phyloP scores from a whole-genome alignment of 2,113 vertebrate genomes.

The Poecile atricapillus region DNA sequence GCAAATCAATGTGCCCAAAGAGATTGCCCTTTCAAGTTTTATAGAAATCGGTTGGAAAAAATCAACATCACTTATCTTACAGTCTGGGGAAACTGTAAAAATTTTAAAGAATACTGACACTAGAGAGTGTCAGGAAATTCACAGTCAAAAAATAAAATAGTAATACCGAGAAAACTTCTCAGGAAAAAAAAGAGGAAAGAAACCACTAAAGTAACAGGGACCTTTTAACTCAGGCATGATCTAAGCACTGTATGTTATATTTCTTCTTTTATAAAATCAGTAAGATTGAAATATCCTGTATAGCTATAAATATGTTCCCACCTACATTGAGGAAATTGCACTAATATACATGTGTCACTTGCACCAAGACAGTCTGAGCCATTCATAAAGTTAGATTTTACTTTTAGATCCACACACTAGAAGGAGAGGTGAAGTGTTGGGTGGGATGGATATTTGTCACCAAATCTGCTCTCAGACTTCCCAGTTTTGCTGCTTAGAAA shows the following conservation, averaged over 20 bases:
- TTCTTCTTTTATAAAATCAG: not conserved
- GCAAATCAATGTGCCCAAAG: not conserved
- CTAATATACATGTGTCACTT: not conserved
- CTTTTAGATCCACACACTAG: not conserved
- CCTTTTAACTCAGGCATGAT: not conserved
- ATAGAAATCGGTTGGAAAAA: not conserved
- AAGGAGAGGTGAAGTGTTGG: not conserved
- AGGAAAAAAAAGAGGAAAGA: not conserved
- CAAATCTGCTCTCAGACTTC: not conserved
- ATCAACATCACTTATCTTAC: not conserved
- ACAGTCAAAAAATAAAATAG: not conserved
- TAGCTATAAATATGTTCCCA: not conserved
- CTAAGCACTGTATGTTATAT: not conserved
- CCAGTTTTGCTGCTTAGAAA: not conserved
- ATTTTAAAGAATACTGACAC: not conserved
- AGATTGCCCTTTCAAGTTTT: not conserved
- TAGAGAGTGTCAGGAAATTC: not conserved
- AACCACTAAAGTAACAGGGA: not conserved
- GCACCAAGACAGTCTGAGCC: not conserved
- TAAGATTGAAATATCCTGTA: not conserved
- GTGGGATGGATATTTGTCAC: not conserved
- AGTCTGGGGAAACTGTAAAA: not conserved
- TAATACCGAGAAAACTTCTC: not conserved
- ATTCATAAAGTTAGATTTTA: not conserved
- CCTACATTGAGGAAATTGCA: not conserved